Evolutionary conservation across 2,888 invertebrate species (phyloP).

Genomic region (Aleiodes leptofemur): DNA sequence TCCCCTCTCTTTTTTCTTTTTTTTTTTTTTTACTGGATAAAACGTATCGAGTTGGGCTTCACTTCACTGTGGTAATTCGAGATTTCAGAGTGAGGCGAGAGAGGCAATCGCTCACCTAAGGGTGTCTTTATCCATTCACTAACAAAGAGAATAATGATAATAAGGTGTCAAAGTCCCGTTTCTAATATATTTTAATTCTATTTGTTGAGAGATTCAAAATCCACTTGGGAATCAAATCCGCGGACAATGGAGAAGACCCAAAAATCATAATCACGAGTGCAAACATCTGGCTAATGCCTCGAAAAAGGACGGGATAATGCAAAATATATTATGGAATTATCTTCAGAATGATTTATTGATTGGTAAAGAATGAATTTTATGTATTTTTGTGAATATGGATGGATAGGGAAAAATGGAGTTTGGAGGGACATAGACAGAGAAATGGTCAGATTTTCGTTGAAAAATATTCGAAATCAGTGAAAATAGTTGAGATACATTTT

Average conservation of each 20-base stretch:
- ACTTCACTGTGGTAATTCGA: conserved; percentile 51
- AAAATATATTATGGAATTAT: background rate
- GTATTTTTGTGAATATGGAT: too few species aligned
- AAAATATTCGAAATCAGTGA: too few species aligned
- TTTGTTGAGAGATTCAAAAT: background rate
- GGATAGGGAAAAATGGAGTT: too few species aligned
- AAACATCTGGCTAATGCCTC: conserved; percentile 11
- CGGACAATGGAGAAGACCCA: background rate
- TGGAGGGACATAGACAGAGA: too few species aligned
- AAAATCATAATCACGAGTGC: background rate
- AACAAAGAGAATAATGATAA: conserved; percentile 62
- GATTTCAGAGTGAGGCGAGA: conserved; percentile 52
- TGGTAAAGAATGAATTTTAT: too few species aligned
- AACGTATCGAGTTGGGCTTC: background rate
- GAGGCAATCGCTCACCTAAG: conserved; percentile 8
- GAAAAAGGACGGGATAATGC: background rate
- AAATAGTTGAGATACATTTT: too few species aligned
- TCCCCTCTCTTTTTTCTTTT: conserved; percentile 3
- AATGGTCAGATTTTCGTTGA: too few species aligned
- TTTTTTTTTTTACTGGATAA: conserved; percentile 4
- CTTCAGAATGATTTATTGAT: background rate
- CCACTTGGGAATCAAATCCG: background rate
- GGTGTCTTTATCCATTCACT: conserved; percentile 39
- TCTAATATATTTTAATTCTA: conserved; percentile 1
- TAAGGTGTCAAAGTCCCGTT: conserved; percentile 44